Evolutionary conservation across 2,888 invertebrate species (phyloP).

Genomic region (Drosophila meridiana): DNA sequence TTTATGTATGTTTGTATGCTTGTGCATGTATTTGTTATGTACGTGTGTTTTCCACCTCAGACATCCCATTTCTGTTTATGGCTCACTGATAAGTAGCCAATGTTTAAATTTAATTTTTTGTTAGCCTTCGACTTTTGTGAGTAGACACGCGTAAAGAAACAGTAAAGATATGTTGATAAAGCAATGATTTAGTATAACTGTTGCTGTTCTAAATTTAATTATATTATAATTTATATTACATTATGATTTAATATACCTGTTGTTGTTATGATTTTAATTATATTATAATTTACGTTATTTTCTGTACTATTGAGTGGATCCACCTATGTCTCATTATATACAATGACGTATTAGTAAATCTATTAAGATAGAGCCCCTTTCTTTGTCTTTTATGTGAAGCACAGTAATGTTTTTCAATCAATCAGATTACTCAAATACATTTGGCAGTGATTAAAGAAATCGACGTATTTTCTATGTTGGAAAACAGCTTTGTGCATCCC

Average conservation of each 20-base stretch:
- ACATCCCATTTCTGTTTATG: conserved; percentile 8
- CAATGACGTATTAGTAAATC: too few relatives aligned
- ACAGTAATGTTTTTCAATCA: background rate
- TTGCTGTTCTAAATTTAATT: background rate
- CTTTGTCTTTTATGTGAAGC: background rate
- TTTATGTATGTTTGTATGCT: too few relatives aligned
- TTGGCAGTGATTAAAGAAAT: background rate
- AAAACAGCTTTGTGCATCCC: conserved; percentile 26
- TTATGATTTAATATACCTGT: background rate
- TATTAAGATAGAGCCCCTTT: background rate
- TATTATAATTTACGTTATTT: background rate
- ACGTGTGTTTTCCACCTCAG: conserved; percentile 6
- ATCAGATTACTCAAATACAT: conserved; percentile 3
- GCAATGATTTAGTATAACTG: background rate
- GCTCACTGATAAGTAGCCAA: conserved; percentile 3
- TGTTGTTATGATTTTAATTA: background rate
- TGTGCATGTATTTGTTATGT: background rate
- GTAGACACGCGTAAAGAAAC: background rate
- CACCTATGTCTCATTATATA: background rate
- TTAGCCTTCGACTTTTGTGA: background rate
- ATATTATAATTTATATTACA: background rate
- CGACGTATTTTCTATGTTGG: background rate
- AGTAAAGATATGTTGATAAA: background rate
- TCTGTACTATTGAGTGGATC: background rate
- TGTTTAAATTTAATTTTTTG: background rate